Evolutionary conservation across 2,113 vertebrate genomes (phyloP), one percentile per base, ranked within the genome.

Genomic region (Poeciliopsis turrubarensis): DNA sequence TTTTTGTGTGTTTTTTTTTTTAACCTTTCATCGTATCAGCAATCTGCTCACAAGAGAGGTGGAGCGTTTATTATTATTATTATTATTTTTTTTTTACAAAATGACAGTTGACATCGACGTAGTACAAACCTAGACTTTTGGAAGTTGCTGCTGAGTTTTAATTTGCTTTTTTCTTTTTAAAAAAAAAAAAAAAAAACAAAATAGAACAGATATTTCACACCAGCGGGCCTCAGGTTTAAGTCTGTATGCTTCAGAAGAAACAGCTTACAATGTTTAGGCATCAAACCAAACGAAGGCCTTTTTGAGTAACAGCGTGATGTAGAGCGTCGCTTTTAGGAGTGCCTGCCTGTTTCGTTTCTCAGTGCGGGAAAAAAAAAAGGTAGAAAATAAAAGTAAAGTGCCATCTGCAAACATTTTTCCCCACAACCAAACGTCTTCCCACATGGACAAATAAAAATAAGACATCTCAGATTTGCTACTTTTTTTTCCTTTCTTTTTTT

Each of bases 151-250:
- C 51, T 54, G 29, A 44, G 30, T 65, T 31, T 30, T 30, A 30
- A 5, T 44, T 51, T 26, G 13, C 72, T 63, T 32, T 3, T 32
- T 32, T 32, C 5, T 31, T 32, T 32, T 8, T 8, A 32, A 32
- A 32, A 32, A 32, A 32, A 6, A 39, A 39, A 39, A 15, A 15
- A 41, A 41, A 41, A 41, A 15, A 4, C 34, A 37, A 37, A 37
- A 37, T 37, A 37, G 32, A 47, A n/a, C 60, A 6, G 37, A 34
- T 60, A 1, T 37, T 71, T 37, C 63, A 26, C 44, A 75, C 77
- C 78, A 41, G 47, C 51, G 81, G 80, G 86, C 82, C 86, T 81
- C 80, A 78, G 81, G 85, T 83, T 89, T 85, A 80, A 62, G 39
- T 74, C 78, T 27, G 61, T 57, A 29, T 2, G 27, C 37, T 34